Base-by-base conservation (phyloP, 2,888 invertebrate species). In the Amblyjoppa fuscipennis region DNA sequence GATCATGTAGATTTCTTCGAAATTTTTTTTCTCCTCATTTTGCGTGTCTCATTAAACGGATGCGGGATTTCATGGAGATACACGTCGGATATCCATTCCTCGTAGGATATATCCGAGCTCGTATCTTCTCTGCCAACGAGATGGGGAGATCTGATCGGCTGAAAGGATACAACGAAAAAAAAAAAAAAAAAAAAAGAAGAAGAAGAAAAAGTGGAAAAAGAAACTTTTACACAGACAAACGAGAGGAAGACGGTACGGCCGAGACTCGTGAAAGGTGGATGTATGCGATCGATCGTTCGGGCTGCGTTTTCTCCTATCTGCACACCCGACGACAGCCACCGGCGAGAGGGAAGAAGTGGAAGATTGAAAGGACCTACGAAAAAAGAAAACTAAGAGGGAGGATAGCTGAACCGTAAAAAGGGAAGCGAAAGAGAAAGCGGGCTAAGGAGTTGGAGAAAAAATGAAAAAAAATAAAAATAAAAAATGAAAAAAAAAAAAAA, bases 201-300 rank as follows among this genome's bases (percentile, higher is more conserved):
- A 20, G 7, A 31, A 31, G 13, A 34, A 61, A 7, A 61, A 16
- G 31, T 61, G 61, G 61, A 2, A 16, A 61, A 31, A 61, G 61
- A 61, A 61, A 31, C 2, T 61, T 61, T 61, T 61, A 16, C 61
- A 31, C 61, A 6, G 61, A 5, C 61, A 61, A 34, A 61, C 13
- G 61, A 28, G 61, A 61, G 61, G 31, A 31, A 31, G 61, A 61
- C 3, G 13, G 31, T 28, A 28, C 59, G 25, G 25, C 28, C 25
- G 61, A 34, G 16, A 34, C 31, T 61, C 61, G 61, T 16, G 28
- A n/a, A 61, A 61, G 61, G 31, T 16, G 5, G 61, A 59, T 20
- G 59, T 59, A 73, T 73, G 56, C 64, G 49, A n/a, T 45, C 49
- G 74, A 75, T 75, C 74, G 25, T 59, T 61, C 64, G 61, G 28